These are phyloP conservation scores for Nesogale talazaci DNA, from an alignment of 2,113 vertebrate genomes.

Conservation along the genomic window DNA sequence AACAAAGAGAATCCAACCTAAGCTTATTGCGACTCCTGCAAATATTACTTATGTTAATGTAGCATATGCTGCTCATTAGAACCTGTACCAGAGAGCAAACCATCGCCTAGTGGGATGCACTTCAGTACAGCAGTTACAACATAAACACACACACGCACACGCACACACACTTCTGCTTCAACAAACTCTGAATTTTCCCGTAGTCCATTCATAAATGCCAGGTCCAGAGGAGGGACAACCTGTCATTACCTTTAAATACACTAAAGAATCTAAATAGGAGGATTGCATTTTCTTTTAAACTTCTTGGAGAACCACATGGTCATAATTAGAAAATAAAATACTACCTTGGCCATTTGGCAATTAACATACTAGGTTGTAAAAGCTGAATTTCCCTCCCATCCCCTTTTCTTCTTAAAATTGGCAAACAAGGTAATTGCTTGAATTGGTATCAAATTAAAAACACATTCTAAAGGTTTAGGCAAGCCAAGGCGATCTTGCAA, in stretches of 20 bases:
- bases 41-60: slow-evolving; percentile 74
- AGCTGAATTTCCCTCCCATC: slow-evolving; percentile 8
- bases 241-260: slow-evolving; percentile 61
- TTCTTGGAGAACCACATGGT: slow-evolving; percentile 59
- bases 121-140: slow-evolving; percentile 8
- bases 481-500: not conserved
- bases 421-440: slow-evolving; percentile 59
- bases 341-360: slow-evolving; percentile 59
- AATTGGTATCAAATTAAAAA: slow-evolving; percentile 66
- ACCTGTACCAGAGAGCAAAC: slow-evolving; percentile 44
- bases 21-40: slow-evolving; percentile 59
- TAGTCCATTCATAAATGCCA: slow-evolving; percentile 52
- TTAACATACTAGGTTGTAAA: slow-evolving; percentile 56
- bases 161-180: not conserved
- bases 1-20: slow-evolving; percentile 67
- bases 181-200: slow-evolving; percentile 24
- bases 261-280: not conserved
- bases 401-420: slow-evolving; percentile 56
- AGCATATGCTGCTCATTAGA: slow-evolving; percentile 72
- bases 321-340: slow-evolving; percentile 69
- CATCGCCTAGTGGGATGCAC: slow-evolving; percentile 52
- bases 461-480: slow-evolving; percentile 61
- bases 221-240: slow-evolving; percentile 34
- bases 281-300: slow-evolving; percentile 51
- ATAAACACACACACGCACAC: not conserved